A percentile compares a stretch with the other conserved stretches of the same genome.
Conservation (phyloP, 2,888 invertebrate species). For the Carcina quercana region DNA sequence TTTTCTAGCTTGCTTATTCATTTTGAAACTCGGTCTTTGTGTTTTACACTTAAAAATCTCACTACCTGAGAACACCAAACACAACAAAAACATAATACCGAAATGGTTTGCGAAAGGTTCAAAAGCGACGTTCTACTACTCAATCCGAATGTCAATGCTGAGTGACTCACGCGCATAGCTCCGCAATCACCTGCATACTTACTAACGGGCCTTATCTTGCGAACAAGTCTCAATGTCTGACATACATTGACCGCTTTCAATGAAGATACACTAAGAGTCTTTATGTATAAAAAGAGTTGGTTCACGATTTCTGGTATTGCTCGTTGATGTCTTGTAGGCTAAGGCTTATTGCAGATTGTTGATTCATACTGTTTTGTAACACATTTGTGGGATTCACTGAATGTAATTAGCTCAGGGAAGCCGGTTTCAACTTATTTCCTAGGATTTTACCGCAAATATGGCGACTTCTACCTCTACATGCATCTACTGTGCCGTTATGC, state of each 20-base stretch:
- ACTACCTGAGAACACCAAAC: no score
- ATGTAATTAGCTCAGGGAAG: background rate
- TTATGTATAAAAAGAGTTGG: no score
- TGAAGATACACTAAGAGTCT: background rate
- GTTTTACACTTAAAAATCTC: no score
- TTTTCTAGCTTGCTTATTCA: no score
- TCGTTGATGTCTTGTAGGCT: background rate
- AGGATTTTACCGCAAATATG: no score
- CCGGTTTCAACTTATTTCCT: background rate
- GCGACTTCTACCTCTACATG: no score
- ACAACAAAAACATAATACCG: no score
- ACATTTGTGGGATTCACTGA: constrained; percentile 1
- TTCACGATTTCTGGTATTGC: no score
- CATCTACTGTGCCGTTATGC: no score
- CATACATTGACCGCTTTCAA: constrained; percentile 18
- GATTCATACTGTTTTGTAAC: constrained; percentile 1
- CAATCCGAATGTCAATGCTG: constrained; percentile 42
- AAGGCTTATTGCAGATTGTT: background rate
- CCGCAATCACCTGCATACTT: constrained; percentile 32
- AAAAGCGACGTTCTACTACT: constrained; percentile 12
- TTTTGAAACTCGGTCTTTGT: no score
- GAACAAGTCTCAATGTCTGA: constrained; percentile 6
- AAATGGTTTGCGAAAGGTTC: no score
- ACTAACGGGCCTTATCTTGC: constrained; percentile 15
- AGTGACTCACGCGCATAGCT: constrained; percentile 42